Conservation (phyloP, 2,888 invertebrate species). For the Eristalis arbustorum region DNA sequence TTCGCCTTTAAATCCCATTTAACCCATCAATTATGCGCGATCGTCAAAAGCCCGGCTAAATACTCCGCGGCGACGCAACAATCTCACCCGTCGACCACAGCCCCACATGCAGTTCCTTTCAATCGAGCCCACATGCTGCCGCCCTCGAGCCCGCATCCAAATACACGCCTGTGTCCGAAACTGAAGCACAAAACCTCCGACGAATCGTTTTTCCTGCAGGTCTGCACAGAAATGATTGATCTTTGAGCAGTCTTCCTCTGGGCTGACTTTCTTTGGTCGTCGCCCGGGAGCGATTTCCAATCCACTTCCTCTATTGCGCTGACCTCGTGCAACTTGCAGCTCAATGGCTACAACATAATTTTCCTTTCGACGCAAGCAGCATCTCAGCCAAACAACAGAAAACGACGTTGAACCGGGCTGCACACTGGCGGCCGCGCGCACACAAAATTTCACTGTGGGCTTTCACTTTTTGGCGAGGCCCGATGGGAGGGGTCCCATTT, state of each 20-base stretch:
- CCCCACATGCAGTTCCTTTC: neutral
- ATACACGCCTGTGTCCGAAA: neutral
- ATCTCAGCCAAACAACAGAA: neutral
- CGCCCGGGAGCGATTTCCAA: neutral
- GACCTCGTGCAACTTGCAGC: neutral
- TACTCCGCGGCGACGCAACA: conserved; percentile 47
- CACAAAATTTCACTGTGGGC: neutral
- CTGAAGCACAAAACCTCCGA: neutral
- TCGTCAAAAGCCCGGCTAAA: conserved; percentile 43
- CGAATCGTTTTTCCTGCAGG: too few relatives aligned
- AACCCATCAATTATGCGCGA: conserved; percentile 49
- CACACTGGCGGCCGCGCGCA: neutral
- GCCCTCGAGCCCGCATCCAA: neutral
- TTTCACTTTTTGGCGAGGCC: neutral
- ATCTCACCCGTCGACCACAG: neutral
- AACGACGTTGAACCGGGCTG: neutral
- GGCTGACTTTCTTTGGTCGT: neutral
- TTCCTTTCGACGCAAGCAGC: neutral
- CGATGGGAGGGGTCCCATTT: neutral
- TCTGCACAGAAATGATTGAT: neutral
- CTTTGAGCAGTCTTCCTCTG: neutral
- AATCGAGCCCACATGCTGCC: neutral
- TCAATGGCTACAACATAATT: neutral
- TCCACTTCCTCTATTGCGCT: neutral
- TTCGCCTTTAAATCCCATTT: conserved; percentile 41